Percentiles rank a stretch among this genome's conserved stretches.
These are phyloP conservation scores for Mallotus villosus DNA, from an alignment of 2,797 vertebrate species.

Conservation along the genomic window DNA sequence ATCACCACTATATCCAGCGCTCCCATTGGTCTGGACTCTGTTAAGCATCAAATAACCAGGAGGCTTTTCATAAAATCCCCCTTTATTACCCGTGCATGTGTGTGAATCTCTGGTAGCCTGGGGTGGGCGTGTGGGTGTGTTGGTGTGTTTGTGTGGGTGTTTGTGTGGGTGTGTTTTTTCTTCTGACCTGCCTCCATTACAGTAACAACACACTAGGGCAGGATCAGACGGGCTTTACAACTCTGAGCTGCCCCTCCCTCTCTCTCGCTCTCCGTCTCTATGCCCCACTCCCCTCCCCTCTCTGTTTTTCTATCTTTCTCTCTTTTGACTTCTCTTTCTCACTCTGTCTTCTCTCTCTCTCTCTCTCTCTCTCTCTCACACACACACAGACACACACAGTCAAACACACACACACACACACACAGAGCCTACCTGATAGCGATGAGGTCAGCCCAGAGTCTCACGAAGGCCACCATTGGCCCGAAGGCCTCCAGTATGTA, in stretches of 20 bases:
- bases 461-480: conserved; percentile 87
- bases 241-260: conserved; percentile 22
- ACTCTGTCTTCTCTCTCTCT: conserved; percentile 37
- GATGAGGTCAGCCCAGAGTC: conserved; percentile 90
- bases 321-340: too few relatives aligned
- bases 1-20: conserved; percentile 5
- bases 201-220: not conserved
- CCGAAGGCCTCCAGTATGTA: conserved; percentile 95
- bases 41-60: conserved; percentile 42
- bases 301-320: not conserved
- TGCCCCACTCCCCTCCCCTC: not conserved
- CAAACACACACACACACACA: conserved; percentile 2
- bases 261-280: conserved; percentile 14
- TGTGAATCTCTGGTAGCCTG: not conserved
- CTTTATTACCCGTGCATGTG: conserved; percentile 45
- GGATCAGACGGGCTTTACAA: not conserved
- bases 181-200: not conserved
- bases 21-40: not conserved
- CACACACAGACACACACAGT: conserved; percentile 8
- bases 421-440: conserved; percentile 81
- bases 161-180: conserved; percentile 9
- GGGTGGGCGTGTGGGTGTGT: conserved; percentile 7
- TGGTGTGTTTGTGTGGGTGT: conserved; percentile 1
- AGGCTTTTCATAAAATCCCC: conserved; percentile 40
- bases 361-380: not conserved